phyloP scores from a whole-genome alignment of 2,888 invertebrate species.

The Eledona agricola region DNA sequence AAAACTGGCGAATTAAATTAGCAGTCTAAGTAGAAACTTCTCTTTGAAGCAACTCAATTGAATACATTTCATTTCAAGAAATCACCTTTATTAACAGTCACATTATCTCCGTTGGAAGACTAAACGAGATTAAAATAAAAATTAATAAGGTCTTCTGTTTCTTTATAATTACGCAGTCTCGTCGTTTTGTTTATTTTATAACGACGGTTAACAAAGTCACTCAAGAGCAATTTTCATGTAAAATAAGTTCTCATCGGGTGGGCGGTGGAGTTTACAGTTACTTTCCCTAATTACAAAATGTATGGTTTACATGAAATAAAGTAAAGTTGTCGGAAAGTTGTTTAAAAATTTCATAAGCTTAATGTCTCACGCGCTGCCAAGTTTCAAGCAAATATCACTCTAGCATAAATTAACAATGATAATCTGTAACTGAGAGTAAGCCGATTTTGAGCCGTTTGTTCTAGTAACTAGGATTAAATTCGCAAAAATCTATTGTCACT shows the following conservation, averaged over 20 bases:
- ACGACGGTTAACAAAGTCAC: constrained; percentile 20
- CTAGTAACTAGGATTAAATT: too few relatives aligned
- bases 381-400: constrained; percentile 12
- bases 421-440: constrained; percentile 11
- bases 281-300: too few relatives aligned
- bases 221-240: too few relatives aligned
- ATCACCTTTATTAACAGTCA: constrained; percentile 22
- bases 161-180: constrained; percentile 23
- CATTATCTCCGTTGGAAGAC: constrained; percentile 7
- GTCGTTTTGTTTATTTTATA: constrained; percentile 22
- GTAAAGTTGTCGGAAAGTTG: neutral
- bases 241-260: too few relatives aligned
- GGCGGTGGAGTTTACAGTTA: too few relatives aligned
- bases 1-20: constrained; percentile 21
- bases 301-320: neutral
- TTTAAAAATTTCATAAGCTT: neutral
- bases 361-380: constrained; percentile 1
- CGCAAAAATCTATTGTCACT: too few relatives aligned
- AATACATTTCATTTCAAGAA: constrained; percentile 23
- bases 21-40: constrained; percentile 17
- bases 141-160: constrained; percentile 19
- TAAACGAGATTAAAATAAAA: constrained; percentile 19
- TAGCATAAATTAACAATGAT: constrained; percentile 11
- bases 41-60: constrained; percentile 24
- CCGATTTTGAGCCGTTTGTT: constrained; percentile 4